These are phyloP conservation scores for Pardosa pseudoannulata DNA, from an alignment of 2,888 invertebrate species.

Conservation along the genomic window DNA sequence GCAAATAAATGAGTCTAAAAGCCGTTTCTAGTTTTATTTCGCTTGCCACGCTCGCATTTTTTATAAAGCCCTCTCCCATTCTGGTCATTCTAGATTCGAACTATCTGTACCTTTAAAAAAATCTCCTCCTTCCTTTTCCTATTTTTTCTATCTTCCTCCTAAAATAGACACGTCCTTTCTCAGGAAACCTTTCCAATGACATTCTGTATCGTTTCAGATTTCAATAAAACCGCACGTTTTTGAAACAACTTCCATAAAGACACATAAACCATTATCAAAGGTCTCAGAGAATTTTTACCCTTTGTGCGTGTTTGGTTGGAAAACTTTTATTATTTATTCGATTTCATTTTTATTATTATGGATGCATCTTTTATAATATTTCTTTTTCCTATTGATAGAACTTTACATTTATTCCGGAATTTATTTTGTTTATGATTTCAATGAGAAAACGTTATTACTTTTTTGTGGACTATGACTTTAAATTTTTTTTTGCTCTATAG, in stretches of 20 bases:
- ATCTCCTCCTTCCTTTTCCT: background rate
- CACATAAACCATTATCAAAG: constrained; percentile 65
- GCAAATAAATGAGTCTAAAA: constrained; percentile 46
- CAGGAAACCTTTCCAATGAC: constrained; percentile 31
- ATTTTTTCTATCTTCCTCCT: constrained; percentile 4
- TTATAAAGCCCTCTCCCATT: constrained; percentile 13
- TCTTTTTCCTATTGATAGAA: background rate
- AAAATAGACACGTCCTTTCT: constrained; percentile 63
- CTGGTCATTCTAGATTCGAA: constrained; percentile 32
- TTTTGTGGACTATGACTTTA: background rate
- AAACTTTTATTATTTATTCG: constrained; percentile 49
- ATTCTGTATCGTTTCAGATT: constrained; percentile 65
- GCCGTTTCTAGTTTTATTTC: constrained; percentile 28
- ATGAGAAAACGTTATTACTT: background rate
- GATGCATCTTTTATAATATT: constrained; percentile 25
- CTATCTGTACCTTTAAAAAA: background rate
- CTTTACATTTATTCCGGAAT: constrained; percentile 24
- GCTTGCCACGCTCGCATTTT: constrained; percentile 14
- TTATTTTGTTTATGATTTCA: background rate
- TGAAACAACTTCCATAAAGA: constrained; percentile 63
- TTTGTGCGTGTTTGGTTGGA: constrained; percentile 34
- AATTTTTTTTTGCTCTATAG: no score
- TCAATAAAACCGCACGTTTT: constrained; percentile 65
- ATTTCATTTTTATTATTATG: constrained; percentile 52
- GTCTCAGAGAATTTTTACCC: constrained; percentile 32